Percentiles rank a stretch among this genome's conserved stretches.
Evolutionary conservation across 2,113 vertebrate genomes (phyloP).

Genomic region (Sinocyclocheilus rhinocerous): DNA sequence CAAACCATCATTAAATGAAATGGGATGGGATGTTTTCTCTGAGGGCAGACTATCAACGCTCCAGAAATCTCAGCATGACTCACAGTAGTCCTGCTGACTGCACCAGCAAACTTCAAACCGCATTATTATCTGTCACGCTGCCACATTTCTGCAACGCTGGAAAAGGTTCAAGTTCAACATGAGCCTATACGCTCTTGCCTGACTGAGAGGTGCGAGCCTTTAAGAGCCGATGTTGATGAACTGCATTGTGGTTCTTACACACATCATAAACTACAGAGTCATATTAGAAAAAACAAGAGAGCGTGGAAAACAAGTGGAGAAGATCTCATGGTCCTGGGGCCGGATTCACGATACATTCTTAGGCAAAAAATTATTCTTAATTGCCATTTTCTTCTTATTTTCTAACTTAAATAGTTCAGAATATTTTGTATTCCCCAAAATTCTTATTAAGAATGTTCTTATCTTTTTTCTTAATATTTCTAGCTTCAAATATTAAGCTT

Average conservation of each 20-base stretch:
- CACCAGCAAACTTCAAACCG: background rate
- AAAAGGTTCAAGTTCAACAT: conserved; percentile 21
- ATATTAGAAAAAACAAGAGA: background rate
- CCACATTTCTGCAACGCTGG: background rate
- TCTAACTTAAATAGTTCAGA: no score
- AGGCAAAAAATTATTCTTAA: background rate
- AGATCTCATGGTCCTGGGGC: conserved; percentile 64
- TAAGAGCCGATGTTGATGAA: conserved; percentile 39
- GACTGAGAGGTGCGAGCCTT: no score
- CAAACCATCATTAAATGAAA: conserved; percentile 5
- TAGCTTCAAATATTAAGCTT: no score
- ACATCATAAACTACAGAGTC: conserved; percentile 35
- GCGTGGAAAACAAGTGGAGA: background rate
- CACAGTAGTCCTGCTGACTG: background rate
- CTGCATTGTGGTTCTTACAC: conserved; percentile 28
- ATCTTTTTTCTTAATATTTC: no score
- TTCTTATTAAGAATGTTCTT: no score
- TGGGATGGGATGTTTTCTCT: conserved; percentile 22
- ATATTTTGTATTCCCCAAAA: no score
- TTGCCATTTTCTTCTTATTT: background rate
- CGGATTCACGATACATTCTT: conserved; percentile 53
- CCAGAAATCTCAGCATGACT: conserved; percentile 9
- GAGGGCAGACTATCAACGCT: conserved; percentile 4
- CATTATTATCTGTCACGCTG: background rate
- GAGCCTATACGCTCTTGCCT: no score